A percentile compares a stretch with the other conserved stretches of the same genome.
Conservation (phyloP, 2,113 vertebrate genomes). For the Cisticola juncidis region DNA sequence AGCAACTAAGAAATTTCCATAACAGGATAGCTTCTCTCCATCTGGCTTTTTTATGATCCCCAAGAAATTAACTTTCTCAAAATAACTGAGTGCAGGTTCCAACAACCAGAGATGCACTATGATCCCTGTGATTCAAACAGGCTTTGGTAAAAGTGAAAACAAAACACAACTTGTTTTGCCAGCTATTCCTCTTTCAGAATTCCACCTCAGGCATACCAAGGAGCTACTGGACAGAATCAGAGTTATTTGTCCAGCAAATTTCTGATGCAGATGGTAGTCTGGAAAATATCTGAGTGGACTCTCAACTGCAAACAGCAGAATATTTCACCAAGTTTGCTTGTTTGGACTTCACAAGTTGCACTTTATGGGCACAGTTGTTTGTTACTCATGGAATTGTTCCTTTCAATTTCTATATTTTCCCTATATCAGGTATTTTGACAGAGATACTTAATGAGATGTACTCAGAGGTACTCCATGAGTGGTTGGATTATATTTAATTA, state of each 20-base stretch:
- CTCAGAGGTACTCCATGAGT: background rate
- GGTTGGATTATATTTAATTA: background rate
- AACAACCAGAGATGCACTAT: background rate
- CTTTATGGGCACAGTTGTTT: background rate
- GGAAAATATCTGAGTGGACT: constrained; percentile 38
- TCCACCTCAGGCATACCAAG: constrained; percentile 32
- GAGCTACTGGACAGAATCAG: constrained; percentile 51
- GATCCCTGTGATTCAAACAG: background rate
- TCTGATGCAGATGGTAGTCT: background rate
- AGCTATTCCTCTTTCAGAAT: background rate
- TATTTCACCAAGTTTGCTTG: background rate
- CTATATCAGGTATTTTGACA: background rate
- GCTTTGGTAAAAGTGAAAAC: background rate
- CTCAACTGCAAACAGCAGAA: constrained; percentile 34
- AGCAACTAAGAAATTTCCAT: background rate
- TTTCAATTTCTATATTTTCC: background rate
- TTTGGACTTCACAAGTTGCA: background rate
- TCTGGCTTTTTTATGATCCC: background rate
- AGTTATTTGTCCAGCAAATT: constrained; percentile 24
- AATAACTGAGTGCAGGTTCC: background rate
- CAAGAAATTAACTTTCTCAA: background rate
- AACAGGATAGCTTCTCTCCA: background rate
- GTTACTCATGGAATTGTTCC: background rate
- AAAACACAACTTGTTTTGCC: background rate
- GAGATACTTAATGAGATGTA: background rate